These are phyloP conservation scores for Octopus sinensis DNA, from an alignment of 1,140 invertebrate genomes.

Conservation along the genomic window DNA sequence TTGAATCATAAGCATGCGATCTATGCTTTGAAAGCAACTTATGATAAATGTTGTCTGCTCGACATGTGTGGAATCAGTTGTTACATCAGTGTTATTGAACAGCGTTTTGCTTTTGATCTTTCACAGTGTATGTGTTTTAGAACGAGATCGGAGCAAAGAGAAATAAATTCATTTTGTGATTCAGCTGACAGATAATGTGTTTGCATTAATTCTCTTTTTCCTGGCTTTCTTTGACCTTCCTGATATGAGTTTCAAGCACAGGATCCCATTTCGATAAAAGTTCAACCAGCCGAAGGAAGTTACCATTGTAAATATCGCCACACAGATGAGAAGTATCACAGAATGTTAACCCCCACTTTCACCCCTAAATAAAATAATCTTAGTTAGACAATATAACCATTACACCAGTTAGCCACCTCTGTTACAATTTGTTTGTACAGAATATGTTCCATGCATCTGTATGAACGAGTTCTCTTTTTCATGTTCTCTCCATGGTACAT, in stretches of 20 bases:
- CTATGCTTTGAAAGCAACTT: background rate
- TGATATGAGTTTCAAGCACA: background rate
- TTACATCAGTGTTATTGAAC: background rate
- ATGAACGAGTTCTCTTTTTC: background rate
- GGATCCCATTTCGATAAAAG: background rate
- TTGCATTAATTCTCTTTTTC: background rate
- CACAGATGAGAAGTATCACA: background rate
- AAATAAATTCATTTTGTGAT: background rate
- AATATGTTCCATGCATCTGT: background rate
- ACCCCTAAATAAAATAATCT: background rate
- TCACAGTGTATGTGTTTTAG: background rate
- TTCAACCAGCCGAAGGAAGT: background rate
- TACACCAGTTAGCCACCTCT: background rate
- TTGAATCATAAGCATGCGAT: background rate
- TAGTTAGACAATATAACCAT: background rate
- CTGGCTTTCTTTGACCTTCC: constrained; percentile 7
- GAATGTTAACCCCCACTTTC: background rate
- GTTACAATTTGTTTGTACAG: background rate
- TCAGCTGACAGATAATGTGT: constrained; percentile 1
- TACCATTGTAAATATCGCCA: background rate
- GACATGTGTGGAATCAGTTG: background rate
- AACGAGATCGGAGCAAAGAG: background rate
- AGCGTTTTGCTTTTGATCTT: background rate
- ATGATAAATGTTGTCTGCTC: background rate
- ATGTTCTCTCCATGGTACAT: background rate